A percentile compares a stretch with the other conserved stretches of the same genome.
Evolutionary conservation across 2,888 invertebrate species (phyloP).

Genomic region (Priocnemis perturbator): DNA sequence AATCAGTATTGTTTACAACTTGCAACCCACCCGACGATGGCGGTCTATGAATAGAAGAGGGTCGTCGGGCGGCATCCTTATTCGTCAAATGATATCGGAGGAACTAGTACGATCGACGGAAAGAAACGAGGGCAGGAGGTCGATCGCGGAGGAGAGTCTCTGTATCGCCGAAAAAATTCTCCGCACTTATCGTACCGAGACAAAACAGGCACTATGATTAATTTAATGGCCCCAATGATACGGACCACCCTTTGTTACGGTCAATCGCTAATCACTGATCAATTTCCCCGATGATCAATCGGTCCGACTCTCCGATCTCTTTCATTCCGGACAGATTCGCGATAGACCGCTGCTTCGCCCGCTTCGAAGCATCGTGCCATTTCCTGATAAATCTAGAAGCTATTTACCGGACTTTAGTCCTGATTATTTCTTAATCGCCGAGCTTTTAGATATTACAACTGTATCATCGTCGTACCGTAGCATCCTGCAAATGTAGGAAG

Average conservation of each 20-base stretch:
- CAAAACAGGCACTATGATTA: conserved; percentile 41
- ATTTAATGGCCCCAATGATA: conserved; percentile 26
- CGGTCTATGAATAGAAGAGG: conserved; percentile 20
- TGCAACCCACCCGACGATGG: not conserved
- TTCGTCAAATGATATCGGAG: conserved; percentile 31
- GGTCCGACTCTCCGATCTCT: not conserved
- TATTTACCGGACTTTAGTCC: too few species aligned
- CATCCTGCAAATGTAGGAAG: too few species aligned
- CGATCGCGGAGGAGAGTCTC: conserved; percentile 27
- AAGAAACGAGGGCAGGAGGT: conserved; percentile 62
- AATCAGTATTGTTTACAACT: conserved; percentile 17
- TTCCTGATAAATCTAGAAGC: too few species aligned
- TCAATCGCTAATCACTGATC: conserved; percentile 19
- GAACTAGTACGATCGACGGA: conserved; percentile 42
- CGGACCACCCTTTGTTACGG: conserved; percentile 23
- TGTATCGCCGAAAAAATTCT: conserved; percentile 38
- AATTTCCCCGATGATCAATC: conserved; percentile 18
- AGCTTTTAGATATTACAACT: too few species aligned
- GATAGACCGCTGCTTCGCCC: not conserved
- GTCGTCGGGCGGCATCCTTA: conserved; percentile 18
- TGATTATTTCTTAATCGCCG: too few species aligned
- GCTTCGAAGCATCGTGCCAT: too few species aligned
- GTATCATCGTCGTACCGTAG: too few species aligned
- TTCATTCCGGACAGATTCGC: conserved; percentile 2
- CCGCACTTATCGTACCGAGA: conserved; percentile 31